These are phyloP conservation scores for Mesodorylaimus sp. DNA, from an alignment of 2,888 invertebrate genomes.

Conservation along the genomic window DNA sequence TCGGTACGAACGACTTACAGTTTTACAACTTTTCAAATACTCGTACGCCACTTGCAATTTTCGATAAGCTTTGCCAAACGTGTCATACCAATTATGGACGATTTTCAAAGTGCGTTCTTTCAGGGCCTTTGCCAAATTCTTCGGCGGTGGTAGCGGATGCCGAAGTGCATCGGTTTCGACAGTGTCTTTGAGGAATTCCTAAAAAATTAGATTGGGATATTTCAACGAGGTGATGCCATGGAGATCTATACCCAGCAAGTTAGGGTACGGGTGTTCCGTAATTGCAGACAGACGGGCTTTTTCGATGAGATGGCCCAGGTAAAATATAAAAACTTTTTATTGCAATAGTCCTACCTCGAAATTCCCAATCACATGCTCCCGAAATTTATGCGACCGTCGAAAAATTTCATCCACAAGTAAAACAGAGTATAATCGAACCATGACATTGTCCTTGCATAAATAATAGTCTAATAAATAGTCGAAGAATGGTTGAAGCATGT, in stretches of 20 bases:
- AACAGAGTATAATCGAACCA: neutral
- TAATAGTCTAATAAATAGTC: too few relatives aligned
- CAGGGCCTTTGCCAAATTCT: constrained; percentile 33
- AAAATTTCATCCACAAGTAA: neutral
- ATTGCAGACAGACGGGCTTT: too few relatives aligned
- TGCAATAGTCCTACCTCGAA: neutral
- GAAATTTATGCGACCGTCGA: neutral
- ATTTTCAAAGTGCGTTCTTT: constrained; percentile 34
- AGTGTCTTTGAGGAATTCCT: neutral
- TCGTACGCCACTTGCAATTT: constrained; percentile 36
- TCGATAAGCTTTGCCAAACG: constrained; percentile 36
- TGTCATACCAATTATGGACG: constrained; percentile 38
- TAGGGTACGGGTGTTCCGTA: neutral
- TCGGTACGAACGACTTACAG: constrained; percentile 16
- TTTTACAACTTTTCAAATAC: constrained; percentile 34
- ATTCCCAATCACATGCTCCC: neutral
- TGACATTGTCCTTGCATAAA: neutral
- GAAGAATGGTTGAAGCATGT: too few relatives aligned
- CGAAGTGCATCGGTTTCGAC: neutral
- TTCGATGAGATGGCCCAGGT: too few relatives aligned
- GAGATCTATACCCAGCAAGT: neutral
- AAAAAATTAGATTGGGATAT: too few relatives aligned
- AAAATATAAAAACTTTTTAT: too few relatives aligned
- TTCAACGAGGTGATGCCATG: too few relatives aligned
- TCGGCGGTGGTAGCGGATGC: constrained; percentile 38